Conservation (phyloP, 2,113 vertebrate genomes). For the Cebus imitator region DNA sequence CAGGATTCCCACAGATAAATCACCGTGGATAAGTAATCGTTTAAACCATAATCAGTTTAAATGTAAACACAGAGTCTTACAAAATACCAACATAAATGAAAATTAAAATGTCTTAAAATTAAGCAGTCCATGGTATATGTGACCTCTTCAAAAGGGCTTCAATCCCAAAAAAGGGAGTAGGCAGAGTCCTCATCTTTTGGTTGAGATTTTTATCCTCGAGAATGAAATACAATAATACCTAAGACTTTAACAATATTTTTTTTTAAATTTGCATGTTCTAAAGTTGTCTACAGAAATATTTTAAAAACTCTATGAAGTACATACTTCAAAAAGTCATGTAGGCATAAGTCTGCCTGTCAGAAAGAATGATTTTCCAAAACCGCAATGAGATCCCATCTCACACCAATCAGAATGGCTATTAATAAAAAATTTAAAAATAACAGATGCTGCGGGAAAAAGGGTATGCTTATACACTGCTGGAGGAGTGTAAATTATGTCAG, state of each 20-base stretch:
- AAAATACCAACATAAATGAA: conserved; percentile 36
- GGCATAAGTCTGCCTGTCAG: conserved; percentile 52
- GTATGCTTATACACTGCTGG: too few relatives aligned
- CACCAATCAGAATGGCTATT: too few relatives aligned
- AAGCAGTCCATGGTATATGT: conserved; percentile 56
- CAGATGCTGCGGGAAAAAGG: too few relatives aligned
- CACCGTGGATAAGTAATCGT: not conserved
- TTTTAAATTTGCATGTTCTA: conserved; percentile 33
- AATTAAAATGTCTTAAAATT: conserved; percentile 70
- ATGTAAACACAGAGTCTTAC: not conserved
- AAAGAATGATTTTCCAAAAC: conserved; percentile 38
- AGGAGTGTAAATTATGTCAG: too few relatives aligned
- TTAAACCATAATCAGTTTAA: not conserved
- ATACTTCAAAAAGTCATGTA: not conserved
- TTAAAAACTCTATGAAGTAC: conserved; percentile 22
- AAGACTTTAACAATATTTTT: conserved; percentile 63
- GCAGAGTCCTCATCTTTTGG: conserved; percentile 1
- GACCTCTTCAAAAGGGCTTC: not conserved
- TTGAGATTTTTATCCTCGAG: conserved; percentile 58
- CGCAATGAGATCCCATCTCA: too few relatives aligned
- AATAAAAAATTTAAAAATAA: too few relatives aligned
- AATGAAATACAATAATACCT: conserved; percentile 73
- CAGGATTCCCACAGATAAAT: not conserved
- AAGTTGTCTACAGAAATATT: conserved; percentile 71
- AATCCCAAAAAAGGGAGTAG: conserved; percentile 34